These are phyloP conservation scores for Zaprionus nigranus DNA, from an alignment of 1,140 invertebrate genomes.

Conservation along the genomic window DNA sequence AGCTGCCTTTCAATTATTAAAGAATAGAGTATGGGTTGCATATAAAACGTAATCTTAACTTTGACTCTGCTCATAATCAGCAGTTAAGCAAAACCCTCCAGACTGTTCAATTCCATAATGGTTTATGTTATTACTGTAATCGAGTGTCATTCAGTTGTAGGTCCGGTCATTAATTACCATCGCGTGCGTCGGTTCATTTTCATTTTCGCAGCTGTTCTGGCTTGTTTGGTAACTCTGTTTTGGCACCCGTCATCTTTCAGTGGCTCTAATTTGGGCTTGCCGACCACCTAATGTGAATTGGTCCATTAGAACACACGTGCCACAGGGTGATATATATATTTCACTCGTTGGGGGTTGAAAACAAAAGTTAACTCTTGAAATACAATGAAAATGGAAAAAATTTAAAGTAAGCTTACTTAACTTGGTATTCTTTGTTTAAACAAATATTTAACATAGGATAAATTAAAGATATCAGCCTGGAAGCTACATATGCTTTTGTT, in stretches of 20 bases:
- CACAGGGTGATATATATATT: constrained; percentile 33
- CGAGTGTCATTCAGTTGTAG: constrained; percentile 37
- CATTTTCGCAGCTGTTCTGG: constrained; percentile 30
- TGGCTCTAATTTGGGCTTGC: constrained; percentile 37
- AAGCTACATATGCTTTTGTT: background rate
- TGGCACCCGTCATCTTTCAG: constrained; percentile 30
- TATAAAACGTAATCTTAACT: background rate
- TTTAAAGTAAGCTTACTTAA: background rate
- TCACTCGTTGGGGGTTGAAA: constrained; percentile 31
- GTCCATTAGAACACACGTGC: constrained; percentile 37
- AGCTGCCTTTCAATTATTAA: background rate
- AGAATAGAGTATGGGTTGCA: background rate
- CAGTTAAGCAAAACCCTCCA: background rate
- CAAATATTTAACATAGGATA: background rate
- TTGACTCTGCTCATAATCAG: background rate
- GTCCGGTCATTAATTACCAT: constrained; percentile 46
- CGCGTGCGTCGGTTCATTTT: constrained; percentile 35
- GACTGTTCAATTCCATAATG: constrained; percentile 13
- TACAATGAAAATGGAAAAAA: background rate
- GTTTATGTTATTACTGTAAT: constrained; percentile 34
- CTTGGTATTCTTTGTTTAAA: background rate
- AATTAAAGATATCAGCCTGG: no score
- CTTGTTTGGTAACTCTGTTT: constrained; percentile 17
- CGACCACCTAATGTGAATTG: constrained; percentile 35
- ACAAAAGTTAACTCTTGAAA: constrained; percentile 14